Base-by-base conservation (phyloP, 1,140 invertebrate species). In the Ridgeia piscesae region DNA sequence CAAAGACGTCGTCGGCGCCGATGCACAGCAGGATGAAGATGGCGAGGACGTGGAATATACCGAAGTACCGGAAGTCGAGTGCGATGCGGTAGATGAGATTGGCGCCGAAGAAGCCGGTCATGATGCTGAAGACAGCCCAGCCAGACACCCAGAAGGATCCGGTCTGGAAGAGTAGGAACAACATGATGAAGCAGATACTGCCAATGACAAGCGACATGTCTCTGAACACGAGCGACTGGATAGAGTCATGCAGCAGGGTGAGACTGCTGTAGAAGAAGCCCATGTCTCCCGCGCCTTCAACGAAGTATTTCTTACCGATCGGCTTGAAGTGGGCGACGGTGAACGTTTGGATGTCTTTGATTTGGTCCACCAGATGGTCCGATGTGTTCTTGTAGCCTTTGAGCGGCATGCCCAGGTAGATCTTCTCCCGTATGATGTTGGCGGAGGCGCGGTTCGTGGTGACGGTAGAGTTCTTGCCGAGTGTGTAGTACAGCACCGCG, bases 151-250 rank as follows among this genome's bases (percentile, higher is more conserved):
- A 94, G 6, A 94, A 88, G 1, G 94, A 95, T 31, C 92, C 58
- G 8, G 94, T 94, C 88, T 94, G 94, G 48, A 94, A 48, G 6
- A 94, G 42, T 34, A 95, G 94, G 91, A 95, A 94, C 33, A 93
- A 17, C 89, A 94, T 94, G 35, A 95, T 95, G 92, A 94, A 94
- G 91, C 91, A n/a, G 17, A 95, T 92, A 77, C 94, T 94, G 11
- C 94, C 94, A 8, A 91, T 92, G 58, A 94, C 94, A 88, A 94
- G 93, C 6, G 93, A 17, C 88, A 94, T 91, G 58, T 95, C 94
- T 58, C 90, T 88, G 42, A 94, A 91, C 0, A 94, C 94, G 89
- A 94, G 94, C 11, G 93, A 17, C 50, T 34, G 92, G 17, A 94
- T 93, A 35, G 34, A 33, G 35, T 91, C 35, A 31, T 6, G 8